Conservation (phyloP, 2,797 vertebrate genomes). For the Xenops minutus region DNA sequence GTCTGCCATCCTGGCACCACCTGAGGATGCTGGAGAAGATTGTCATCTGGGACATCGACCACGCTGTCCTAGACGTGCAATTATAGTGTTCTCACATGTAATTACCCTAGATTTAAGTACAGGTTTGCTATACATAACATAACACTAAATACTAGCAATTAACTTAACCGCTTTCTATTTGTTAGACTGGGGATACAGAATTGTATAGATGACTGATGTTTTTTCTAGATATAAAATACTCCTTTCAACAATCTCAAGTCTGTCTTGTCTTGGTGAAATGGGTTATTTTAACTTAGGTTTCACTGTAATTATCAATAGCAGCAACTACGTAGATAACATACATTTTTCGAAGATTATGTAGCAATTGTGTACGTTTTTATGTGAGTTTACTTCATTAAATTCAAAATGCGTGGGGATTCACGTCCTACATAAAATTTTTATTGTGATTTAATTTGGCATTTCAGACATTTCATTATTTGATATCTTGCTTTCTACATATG, state of each 20-base stretch:
- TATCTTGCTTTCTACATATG: not conserved
- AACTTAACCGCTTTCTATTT: conserved; percentile 1
- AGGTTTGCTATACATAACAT: not conserved
- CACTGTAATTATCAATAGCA: not conserved
- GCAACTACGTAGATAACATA: not conserved
- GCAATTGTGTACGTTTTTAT: not conserved
- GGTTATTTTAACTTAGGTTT: conserved; percentile 9
- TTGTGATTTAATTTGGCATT: not conserved
- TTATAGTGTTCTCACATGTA: not conserved
- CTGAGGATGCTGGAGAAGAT: not conserved
- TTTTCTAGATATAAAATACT: not conserved
- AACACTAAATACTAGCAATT: not conserved
- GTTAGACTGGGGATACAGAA: not conserved
- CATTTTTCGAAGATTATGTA: not conserved
- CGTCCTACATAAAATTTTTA: not conserved
- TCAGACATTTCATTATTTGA: not conserved
- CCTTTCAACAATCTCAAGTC: not conserved
- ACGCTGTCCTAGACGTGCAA: not conserved
- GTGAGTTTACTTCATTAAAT: not conserved
- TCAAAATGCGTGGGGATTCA: not conserved
- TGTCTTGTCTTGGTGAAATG: not conserved
- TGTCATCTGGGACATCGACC: not conserved
- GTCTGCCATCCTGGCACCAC: not conserved
- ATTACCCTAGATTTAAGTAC: conserved; percentile 32
- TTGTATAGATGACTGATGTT: not conserved